Percentiles rank a stretch among this genome's conserved stretches.
These are phyloP conservation scores for Euwallacea fornicatus DNA, from an alignment of 1,140 invertebrate species.

Conservation along the genomic window DNA sequence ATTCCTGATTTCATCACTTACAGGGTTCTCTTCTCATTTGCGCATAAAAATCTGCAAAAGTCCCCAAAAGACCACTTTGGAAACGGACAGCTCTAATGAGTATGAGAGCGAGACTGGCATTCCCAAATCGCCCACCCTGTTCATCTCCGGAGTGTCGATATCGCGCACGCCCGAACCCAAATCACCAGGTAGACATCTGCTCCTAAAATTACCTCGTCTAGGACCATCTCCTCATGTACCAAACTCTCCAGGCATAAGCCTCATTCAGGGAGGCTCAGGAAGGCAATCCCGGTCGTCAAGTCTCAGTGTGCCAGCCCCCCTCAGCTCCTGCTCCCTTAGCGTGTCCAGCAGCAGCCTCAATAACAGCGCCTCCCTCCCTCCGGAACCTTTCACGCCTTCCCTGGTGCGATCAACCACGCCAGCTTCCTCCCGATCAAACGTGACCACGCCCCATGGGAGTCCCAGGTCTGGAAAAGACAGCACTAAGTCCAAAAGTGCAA, in stretches of 20 bases:
- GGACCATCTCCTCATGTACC: too few species aligned
- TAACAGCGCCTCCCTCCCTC: conserved; percentile 42
- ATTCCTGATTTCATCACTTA: neutral
- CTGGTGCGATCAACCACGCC: conserved; percentile 50
- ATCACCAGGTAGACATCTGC: conserved; percentile 48
- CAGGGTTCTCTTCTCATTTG: conserved; percentile 42
- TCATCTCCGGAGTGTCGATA: conserved; percentile 64
- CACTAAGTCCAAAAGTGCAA: conserved; percentile 58
- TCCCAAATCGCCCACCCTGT: conserved; percentile 62
- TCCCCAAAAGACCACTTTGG: conserved; percentile 45
- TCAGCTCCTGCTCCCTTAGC: conserved; percentile 51
- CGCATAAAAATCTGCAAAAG: conserved; percentile 52
- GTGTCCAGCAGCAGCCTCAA: conserved; percentile 51
- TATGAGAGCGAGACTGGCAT: conserved; percentile 63
- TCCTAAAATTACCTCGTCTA: too few species aligned
- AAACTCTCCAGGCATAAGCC: conserved; percentile 37
- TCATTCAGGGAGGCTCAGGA: conserved; percentile 46
- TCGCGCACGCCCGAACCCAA: conserved; percentile 60
- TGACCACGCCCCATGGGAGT: conserved; percentile 44
- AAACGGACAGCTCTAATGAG: conserved; percentile 60
- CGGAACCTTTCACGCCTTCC: conserved; percentile 53
- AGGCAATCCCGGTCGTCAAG: conserved; percentile 57
- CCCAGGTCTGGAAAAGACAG: conserved; percentile 46
- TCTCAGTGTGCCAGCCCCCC: conserved; percentile 55
- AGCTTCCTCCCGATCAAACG: conserved; percentile 44